Base-by-base conservation (phyloP, 2,888 invertebrate species). In the Therioaphis trifolii region DNA sequence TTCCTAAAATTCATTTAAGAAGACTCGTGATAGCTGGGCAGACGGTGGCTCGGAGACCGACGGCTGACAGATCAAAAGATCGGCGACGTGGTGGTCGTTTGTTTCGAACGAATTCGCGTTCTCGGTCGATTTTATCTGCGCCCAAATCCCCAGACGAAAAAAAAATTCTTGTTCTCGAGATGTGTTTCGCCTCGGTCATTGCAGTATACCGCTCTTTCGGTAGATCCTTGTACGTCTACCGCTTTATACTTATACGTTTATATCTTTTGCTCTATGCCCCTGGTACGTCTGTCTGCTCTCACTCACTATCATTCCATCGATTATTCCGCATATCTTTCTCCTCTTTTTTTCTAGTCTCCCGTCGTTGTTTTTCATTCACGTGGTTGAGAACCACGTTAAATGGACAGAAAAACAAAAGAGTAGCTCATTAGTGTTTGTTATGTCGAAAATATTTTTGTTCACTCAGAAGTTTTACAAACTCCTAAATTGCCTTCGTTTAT, bases 391-490 rank as follows among this genome's bases (percentile, higher is more conserved):
- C 4, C n/a, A 15, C 0, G 18, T 0, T 2, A 21, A 12, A 11
- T 27, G 35, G n/a, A 58, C 55, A 21, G 43, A n/a, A 77, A 49
- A 29, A 77, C 76, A 66, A 77, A 63, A 12, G 29, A 66, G n/a
- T 27, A 27, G 29, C 63, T 77, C 76, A 77, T 77, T 77, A 77
- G 76, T 24, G 29, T 66, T 77, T 66, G 35, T 76, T 66, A 49
- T 77, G 29, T 21, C 24, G 15, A 49, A 63, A 63, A 77, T 63
- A 29, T 49, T 46, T 61, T 63, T 1, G 43, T 63, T 61, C n/a
- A 29, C 27, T n/a, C n/a, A 29, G n/a, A 14, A 29, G 63, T 77
- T 75, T 63, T 21, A 4, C 43, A 7, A 29, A 43, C 43, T 76
- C 21, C 1, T 0, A 63, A 46, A 77, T 46, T 49, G 29, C 15